Evolutionary conservation across 1,140 invertebrate genomes (phyloP), one percentile per base, ranked within the genome.

Genomic region (Apis florea): DNA sequence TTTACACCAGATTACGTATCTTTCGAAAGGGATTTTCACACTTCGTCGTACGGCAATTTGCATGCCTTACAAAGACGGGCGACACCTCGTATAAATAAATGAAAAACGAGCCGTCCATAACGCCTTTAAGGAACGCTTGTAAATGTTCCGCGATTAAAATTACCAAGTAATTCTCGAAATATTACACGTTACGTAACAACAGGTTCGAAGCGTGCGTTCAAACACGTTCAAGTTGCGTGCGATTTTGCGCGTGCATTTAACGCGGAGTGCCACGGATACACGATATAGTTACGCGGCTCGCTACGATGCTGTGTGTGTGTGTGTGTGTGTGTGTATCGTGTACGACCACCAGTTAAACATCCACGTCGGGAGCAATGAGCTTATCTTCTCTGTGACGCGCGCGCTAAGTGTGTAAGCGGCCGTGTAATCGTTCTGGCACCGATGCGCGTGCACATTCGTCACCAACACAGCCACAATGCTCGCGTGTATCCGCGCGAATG

Each of bases 381-480:
- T 69, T 64, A 69, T 82, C 47, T 53, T 61, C 59, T 81, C 59
- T 81, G 83, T 86, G 83, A 85, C 89, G 61, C 58, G 59, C 63
- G 64, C 79, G 80, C 73, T 76, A 68, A 68, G 83, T 77, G 86
- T 78, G 84, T 89, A 91, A 91, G 86, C 86, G 86, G 80, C 83
- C 89, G 90, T 91, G 83, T 90, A 91, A 92, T 90, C 87, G 84
- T 85, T 83, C 68, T 68, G 61, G 68, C 81, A 82, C 70, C 68
- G 83, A 83, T 68, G 68, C 74, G 66, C 79, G 47, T 83, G 47
- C 56, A 83, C 75, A 58, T 82, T 79, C 70, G 53, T 26, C 64
- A 79, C 78, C 67, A 49, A 81, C 71, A 81, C 79, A n/a, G 17
- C 8, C 54, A 8, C 61, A 11, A 3, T 40, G 31, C 31, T 81